These are phyloP conservation scores for Palythoa grandiflora DNA, from an alignment of 92 coral and sea anemone genomes.

Conservation along the genomic window DNA sequence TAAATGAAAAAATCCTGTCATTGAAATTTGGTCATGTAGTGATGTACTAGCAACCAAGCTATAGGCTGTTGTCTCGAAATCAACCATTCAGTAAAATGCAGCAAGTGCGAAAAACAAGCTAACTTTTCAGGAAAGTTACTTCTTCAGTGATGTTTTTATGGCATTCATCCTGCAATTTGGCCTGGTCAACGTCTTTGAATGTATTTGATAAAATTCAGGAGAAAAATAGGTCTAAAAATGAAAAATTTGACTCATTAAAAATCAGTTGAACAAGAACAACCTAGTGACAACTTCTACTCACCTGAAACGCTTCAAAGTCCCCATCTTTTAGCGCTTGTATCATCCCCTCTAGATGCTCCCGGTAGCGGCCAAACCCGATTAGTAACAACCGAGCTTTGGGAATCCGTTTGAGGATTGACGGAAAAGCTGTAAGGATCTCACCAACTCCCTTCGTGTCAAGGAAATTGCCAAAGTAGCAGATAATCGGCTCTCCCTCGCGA, in stretches of 20 bases:
- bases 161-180: too few relatives aligned
- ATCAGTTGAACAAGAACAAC: background rate
- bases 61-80: too few relatives aligned
- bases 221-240: background rate
- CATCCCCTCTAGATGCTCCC: constrained; percentile 91
- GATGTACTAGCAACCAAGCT: too few relatives aligned
- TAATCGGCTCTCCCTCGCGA: constrained; percentile 78
- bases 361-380: constrained; percentile 85
- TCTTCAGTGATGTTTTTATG: too few relatives aligned
- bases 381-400: constrained; percentile 81
- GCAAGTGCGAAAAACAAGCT: too few relatives aligned
- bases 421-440: constrained; percentile 83
- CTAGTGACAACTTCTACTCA: background rate
- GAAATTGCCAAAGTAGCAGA: constrained; percentile 87
- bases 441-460: constrained; percentile 94
- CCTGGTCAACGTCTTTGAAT: too few relatives aligned
- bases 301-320: constrained; percentile 79
- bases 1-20: too few relatives aligned
- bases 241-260: background rate
- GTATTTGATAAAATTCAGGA: background rate
- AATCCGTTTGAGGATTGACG: constrained; percentile 71
- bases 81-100: too few relatives aligned
- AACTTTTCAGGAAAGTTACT: too few relatives aligned
- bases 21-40: too few relatives aligned
- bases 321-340: constrained; percentile 74